Evolutionary conservation across 1,140 invertebrate genomes (phyloP), one percentile per base, ranked within the genome.

Genomic region (Anagrus nilaparvatae): DNA sequence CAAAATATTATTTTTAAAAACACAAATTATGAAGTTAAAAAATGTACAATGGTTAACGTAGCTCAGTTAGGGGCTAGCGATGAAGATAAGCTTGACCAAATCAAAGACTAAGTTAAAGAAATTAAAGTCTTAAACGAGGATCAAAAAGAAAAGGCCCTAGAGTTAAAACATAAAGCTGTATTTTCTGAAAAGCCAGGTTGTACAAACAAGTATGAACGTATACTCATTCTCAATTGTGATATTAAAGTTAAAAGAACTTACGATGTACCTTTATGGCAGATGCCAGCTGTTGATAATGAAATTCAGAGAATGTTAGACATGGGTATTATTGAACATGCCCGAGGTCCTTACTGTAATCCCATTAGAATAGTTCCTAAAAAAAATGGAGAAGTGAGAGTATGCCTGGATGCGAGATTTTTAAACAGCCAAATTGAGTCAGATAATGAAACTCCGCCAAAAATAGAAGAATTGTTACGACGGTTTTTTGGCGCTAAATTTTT

Each of bases 381-480:
- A n/a, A 49, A 60, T 44, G 48, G 48, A 0, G 38, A 48, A 4
- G 44, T 62, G 1, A 43, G 59, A 21, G 31, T 63, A n/a, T 53
- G 56, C 20, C 39, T 64, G 30, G 57, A 61, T 48, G 59, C 55
- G 1, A 31, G 58, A 12, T 44, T 48, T 25, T 43, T 61, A 13
- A 62, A 62, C 40, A 34, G 34, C 8, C 32, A 28, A 3, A 62
- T 61, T 43, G 14, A 51, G 9, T 18, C 49, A 1, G 55, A 60
- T 17, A 34, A 48, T 1, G 58, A 58, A 32, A 28, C 39, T 16
- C 54, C 60, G 2, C 42, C 51, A 2, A 14, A 46, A 24, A 50
- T 50, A 16, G 36, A 52, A n/a, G 55, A 56, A 34, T 33, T 61
- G 2, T 23, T 61, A n/a, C 51, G 52, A 31, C 38, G 38, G 7